Base-by-base conservation (phyloP, 2,113 vertebrate species). In the Sceloporus tristichus region DNA sequence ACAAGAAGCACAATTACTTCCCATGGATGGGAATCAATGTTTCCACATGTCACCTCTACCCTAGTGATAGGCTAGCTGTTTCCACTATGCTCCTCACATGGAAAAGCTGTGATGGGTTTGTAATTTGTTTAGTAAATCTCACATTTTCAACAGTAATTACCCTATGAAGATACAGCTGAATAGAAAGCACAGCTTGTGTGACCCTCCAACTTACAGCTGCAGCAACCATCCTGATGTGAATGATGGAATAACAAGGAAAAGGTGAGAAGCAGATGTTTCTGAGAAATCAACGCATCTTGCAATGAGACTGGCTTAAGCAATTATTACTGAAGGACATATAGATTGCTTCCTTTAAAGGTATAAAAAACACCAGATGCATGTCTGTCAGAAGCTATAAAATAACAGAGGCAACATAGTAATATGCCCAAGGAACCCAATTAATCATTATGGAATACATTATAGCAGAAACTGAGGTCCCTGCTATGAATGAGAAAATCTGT, bases 131-230 rank as follows among this genome's bases (percentile, higher is more conserved):
- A 62, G 40, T 73, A 93, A 91, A 71, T 73, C 59, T 83, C 56
- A 0, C 13, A 25, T 70, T 81, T 91, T 71, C 90, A 91, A 86
- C 77, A 70, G 27, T 89, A 89, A 95, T 92, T 93, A 92, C 65
- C 81, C 65, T 71, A 90, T 79, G 2, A 66, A 85, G 62, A 76
- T 90, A 89, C 34, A 34, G 23, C 73, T 59, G 53, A 89, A 68
- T 18, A 77, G 80, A 42, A 89, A 75, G 84, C 85, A 25, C 87
- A 90, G 90, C 90, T 91, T 40, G 76, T 81, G 56, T 77, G 90
- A 91, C 90, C 38, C 90, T 93, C 90, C 84, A 90, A 86, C 68
- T 91, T 54, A 29, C 91, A 93, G 87, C 90, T 94, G 90, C 83
- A 86, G 18, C 1, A 73, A 0, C 48, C 81, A 18, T 48, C 76